Evolutionary conservation across 64 coral and sea anemone genomes (phyloP), one percentile per base, ranked within the genome.

Genomic region (Porites lutea): DNA sequence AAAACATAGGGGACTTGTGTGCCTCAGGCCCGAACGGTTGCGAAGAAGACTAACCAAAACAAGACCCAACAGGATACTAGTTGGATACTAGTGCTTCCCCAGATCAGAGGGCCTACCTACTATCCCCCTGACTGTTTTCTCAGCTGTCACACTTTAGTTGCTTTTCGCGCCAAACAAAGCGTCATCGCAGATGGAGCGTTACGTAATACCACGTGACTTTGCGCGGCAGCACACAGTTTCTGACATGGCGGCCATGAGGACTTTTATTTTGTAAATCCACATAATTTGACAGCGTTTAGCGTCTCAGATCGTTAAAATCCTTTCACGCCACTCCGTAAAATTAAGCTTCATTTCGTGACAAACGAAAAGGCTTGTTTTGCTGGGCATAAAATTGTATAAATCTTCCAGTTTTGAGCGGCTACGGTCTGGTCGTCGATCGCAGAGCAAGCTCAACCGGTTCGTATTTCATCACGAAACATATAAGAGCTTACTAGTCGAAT

Each of bases 161-260:
- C 13, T 23, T 79, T 82, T 64, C 58, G 79, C 81, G 63, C 81
- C 81, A 83, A 83, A 46, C 14, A 67, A 46, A 74, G 61, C 80
- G 14, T 82, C 58, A 63, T 13, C 47, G 5, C 88, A 91, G 65
- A 83, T 79, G 87, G 87, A 60, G 65, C 66, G 78, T 60, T 83
- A 75, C 81, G 71, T 78, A 52, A 74, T 65, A 47, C 16, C 59
- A 89, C 79, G 89, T 91, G 78, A 91, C 89, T 52, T 83, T 46
- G 72, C 58, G 51, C 66, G 85, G 68, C 15, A 75, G 57, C 47
- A 74, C 52, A 48, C 46, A 71, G 76, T 49, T 45, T 52, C 74
- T 60, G 78, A 90, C 87, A 89, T 83, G 79, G 79, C 66, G 89
- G 78, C 89, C 37, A 51, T 88, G 85, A 74, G 23, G 16, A 8